Percentiles rank a stretch among this genome's conserved stretches.
phyloP scores from a whole-genome alignment of 1,140 invertebrate species.

The Bombus vancouverensis region DNA sequence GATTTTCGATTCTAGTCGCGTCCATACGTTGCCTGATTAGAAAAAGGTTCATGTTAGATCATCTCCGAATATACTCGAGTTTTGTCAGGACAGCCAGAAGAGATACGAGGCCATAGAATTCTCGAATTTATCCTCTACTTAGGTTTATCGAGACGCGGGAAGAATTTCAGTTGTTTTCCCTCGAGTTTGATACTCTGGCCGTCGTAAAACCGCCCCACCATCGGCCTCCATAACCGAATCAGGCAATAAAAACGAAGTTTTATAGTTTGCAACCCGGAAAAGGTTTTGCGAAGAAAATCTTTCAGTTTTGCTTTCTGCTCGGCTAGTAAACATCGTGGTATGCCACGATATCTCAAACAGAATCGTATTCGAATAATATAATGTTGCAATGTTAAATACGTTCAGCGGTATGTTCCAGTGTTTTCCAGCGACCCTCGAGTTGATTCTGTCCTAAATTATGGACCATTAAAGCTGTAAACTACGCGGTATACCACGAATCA shows the following conservation, averaged over 20 bases:
- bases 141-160: slow-evolving; percentile 26
- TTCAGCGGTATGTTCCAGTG: neutral
- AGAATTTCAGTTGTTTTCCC: slow-evolving; percentile 43
- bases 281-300: slow-evolving; percentile 22
- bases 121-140: slow-evolving; percentile 39
- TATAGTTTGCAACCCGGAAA: slow-evolving; percentile 9
- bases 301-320: neutral
- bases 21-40: neutral
- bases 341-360: neutral
- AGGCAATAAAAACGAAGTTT: slow-evolving; percentile 44
- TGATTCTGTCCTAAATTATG: neutral
- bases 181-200: slow-evolving; percentile 32
- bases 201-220: slow-evolving; percentile 25
- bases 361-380: slow-evolving; percentile 9
- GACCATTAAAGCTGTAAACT: neutral
- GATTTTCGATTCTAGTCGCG: too few relatives aligned
- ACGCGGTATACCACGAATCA: neutral
- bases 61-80: neutral
- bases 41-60: neutral
- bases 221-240: slow-evolving; percentile 40
- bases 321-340: neutral
- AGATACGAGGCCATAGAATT: neutral
- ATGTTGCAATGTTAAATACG: neutral
- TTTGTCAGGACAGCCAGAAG: too few relatives aligned
- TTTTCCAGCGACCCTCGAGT: neutral